These are phyloP conservation scores for Emydocephalus ijimae DNA, from an alignment of 2,113 vertebrate species.

Conservation along the genomic window DNA sequence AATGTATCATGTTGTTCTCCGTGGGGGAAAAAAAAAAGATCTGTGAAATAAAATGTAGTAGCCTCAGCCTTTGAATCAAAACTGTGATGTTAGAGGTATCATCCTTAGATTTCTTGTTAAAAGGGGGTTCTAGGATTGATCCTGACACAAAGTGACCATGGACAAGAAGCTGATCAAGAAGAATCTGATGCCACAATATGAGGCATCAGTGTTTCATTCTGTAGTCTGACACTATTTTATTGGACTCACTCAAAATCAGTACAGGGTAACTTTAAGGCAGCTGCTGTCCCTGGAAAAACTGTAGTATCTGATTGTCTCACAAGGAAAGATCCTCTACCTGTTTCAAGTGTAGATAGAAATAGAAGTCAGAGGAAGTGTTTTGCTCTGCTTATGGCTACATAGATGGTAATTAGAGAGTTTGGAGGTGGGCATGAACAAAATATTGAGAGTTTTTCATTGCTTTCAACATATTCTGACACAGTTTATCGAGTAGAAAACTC, in stretches of 20 bases:
- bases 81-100: neutral
- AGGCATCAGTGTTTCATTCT: neutral
- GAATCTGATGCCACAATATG: neutral
- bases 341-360: neutral
- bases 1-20: neutral
- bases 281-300: neutral
- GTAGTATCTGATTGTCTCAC: neutral
- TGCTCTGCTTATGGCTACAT: neutral
- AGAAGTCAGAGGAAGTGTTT: neutral
- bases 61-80: neutral
- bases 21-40: neutral
- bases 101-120: neutral
- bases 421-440: neutral
- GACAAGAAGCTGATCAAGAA: neutral
- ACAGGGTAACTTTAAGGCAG: neutral
- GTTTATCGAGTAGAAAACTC: neutral
- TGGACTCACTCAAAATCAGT: neutral
- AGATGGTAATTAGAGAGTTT: neutral
- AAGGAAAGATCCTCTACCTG: neutral
- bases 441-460: neutral
- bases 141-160: neutral
- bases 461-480: neutral
- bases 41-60: neutral
- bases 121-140: neutral
- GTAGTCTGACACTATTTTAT: neutral